These are phyloP conservation scores for Clarias macrocephalus DNA, from an alignment of 2,113 vertebrate genomes.

Conservation along the genomic window DNA sequence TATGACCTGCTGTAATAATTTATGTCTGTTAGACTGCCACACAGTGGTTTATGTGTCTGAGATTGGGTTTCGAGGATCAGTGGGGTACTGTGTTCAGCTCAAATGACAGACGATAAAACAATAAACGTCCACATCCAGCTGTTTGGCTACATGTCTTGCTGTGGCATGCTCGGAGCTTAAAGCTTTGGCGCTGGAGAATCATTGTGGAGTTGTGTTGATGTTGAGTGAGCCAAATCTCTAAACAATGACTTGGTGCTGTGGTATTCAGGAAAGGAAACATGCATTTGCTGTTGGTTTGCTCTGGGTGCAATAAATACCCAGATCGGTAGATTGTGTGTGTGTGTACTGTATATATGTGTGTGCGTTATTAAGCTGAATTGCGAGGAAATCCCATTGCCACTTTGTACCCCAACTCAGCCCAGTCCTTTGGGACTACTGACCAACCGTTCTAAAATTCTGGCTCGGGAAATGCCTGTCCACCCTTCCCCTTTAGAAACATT, in stretches of 20 bases:
- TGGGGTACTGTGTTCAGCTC: background rate
- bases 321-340: conserved; percentile 11
- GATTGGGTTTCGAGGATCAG: background rate
- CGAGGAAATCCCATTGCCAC: conserved; percentile 64
- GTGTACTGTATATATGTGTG: background rate
- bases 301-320: background rate
- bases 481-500: conserved; percentile 56
- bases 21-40: background rate
- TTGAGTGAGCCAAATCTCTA: conserved; percentile 16
- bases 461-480: conserved; percentile 61
- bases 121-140: conserved; percentile 36
- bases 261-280: background rate
- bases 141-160: conserved; percentile 30
- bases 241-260: conserved; percentile 8
- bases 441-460: conserved; percentile 51
- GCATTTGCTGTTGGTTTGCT: background rate
- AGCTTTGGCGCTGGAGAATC: conserved; percentile 28
- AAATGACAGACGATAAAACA: conserved; percentile 31
- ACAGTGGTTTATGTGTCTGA: background rate
- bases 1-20: background rate
- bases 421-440: conserved; percentile 63
- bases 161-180: conserved; percentile 14
- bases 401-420: conserved; percentile 62
- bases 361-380: conserved; percentile 13
- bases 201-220: background rate